Percentiles rank a stretch among this genome's conserved stretches.
phyloP scores from a whole-genome alignment of 2,888 invertebrate genomes.

The Ennomos erosarius region DNA sequence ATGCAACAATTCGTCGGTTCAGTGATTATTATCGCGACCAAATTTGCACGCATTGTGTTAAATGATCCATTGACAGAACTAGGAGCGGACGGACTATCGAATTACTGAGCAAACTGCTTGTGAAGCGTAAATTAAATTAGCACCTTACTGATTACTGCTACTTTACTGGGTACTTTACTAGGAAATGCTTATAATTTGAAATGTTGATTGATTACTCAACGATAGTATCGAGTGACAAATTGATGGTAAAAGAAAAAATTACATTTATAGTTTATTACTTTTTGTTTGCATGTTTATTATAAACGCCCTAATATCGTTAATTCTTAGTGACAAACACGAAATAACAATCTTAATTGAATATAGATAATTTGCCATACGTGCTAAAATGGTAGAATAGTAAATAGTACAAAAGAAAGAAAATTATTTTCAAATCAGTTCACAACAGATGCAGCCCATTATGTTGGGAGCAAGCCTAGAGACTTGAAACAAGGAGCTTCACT shows the following conservation, averaged over 20 bases:
- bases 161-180: too few species aligned
- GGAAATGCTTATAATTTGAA: too few species aligned
- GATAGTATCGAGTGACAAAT: too few species aligned
- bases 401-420: conserved; percentile 5
- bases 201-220: too few species aligned
- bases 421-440: conserved; percentile 15
- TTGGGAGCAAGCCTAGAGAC: conserved; percentile 9
- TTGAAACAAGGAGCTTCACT: conserved; percentile 45
- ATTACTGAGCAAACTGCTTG: conserved; percentile 41
- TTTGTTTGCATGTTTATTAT: too few species aligned
- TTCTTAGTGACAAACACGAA: neutral
- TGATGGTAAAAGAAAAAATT: too few species aligned
- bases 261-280: too few species aligned
- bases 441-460: conserved; percentile 10
- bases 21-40: conserved; percentile 67
- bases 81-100: conserved; percentile 38
- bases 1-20: conserved; percentile 64
- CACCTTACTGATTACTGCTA: conserved; percentile 5
- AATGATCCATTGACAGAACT: conserved; percentile 62
- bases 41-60: conserved; percentile 69
- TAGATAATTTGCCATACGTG: too few species aligned
- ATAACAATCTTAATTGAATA: too few species aligned
- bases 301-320: too few species aligned
- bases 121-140: conserved; percentile 34
- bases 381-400: too few species aligned